Conservation (phyloP, 2,797 vertebrate genomes). For the Falco novaeseelandiae region DNA sequence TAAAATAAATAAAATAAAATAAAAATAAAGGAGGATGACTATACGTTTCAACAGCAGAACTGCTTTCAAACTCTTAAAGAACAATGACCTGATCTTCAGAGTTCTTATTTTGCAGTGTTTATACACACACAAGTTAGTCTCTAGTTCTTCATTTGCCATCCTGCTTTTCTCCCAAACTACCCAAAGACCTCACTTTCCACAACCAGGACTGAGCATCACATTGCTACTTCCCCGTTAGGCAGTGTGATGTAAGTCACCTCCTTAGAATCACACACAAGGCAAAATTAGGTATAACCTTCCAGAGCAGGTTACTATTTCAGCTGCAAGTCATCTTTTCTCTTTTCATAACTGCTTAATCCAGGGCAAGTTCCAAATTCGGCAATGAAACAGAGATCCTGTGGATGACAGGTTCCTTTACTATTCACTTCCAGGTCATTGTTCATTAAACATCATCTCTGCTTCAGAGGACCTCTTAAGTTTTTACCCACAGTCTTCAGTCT, state of each 20-base stretch:
- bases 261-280: not conserved
- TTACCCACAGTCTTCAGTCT: not conserved
- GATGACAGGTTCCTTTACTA: not conserved
- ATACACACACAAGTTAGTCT: not conserved
- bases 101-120: not conserved
- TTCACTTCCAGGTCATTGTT: not conserved
- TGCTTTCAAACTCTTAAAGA: not conserved
- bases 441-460: not conserved
- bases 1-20: too few relatives aligned
- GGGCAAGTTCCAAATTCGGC: not conserved
- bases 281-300: not conserved
- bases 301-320: not conserved
- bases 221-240: not conserved
- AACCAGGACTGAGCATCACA: not conserved
- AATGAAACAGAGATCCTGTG: not conserved
- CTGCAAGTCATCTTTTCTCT: not conserved
- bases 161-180: not conserved
- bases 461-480: not conserved
- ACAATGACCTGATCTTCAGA: not conserved
- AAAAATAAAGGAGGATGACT: not conserved
- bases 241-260: not conserved
- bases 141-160: not conserved
- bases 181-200: not conserved
- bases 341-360: not conserved
- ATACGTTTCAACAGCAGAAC: not conserved